Conservation (phyloP, 2,797 vertebrate species). For the Chloroceryle inda region DNA sequence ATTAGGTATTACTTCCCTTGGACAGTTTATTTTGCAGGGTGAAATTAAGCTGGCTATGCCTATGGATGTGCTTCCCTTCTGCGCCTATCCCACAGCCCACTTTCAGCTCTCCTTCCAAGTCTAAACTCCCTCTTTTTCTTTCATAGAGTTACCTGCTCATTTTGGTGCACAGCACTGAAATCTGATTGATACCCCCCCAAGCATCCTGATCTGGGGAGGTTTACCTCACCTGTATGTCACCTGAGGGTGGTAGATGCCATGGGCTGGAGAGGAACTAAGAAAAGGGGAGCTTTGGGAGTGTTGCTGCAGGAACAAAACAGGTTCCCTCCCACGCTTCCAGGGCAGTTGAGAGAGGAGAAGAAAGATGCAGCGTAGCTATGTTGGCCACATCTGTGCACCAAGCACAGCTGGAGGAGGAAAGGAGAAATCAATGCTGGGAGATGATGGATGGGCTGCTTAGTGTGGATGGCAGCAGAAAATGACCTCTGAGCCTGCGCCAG, state of each 20-base stretch:
- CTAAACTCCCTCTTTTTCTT: not conserved
- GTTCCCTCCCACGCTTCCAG: not conserved
- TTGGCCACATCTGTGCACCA: not conserved
- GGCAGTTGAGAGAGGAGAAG: not conserved
- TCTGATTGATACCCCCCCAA: not conserved
- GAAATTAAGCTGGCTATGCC: not conserved
- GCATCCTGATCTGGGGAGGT: not conserved
- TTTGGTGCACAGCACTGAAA: not conserved
- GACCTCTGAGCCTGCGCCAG: not conserved
- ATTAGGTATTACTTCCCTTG: not conserved
- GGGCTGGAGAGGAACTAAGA: not conserved
- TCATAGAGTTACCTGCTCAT: not conserved
- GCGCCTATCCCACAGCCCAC: not conserved
- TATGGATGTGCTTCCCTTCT: not conserved
- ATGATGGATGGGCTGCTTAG: not conserved
- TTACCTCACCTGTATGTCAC: not conserved
- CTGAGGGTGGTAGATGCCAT: not conserved
- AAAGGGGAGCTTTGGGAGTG: not conserved
- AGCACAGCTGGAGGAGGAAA: not conserved
- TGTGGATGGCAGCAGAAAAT: not conserved
- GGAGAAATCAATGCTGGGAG: fast-evolving
- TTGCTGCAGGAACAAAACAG: not conserved
- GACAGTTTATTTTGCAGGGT: not conserved
- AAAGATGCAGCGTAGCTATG: not conserved
- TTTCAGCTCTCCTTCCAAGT: not conserved